phyloP scores from a whole-genome alignment of 2,888 invertebrate species.

The Craniophora ligustri region DNA sequence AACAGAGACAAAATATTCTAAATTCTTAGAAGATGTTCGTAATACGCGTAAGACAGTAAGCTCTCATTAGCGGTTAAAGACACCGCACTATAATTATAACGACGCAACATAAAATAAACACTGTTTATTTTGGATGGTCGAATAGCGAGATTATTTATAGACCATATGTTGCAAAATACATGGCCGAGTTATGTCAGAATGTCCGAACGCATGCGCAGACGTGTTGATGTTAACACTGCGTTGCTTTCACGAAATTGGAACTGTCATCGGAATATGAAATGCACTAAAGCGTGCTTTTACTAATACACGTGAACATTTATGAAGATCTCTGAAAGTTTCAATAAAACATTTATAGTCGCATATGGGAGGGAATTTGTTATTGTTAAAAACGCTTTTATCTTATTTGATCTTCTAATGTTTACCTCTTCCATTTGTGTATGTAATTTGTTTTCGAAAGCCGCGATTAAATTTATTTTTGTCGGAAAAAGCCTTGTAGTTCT shows the following conservation, averaged over 20 bases:
- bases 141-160: constrained; percentile 80
- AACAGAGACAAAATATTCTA: constrained; percentile 42
- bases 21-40: constrained; percentile 54
- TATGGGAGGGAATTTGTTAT: constrained; percentile 3
- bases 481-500: constrained; percentile 35
- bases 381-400: constrained; percentile 11
- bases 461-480: constrained; percentile 43
- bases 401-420: constrained; percentile 27
- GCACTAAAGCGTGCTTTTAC: constrained; percentile 13
- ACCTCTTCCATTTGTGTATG: constrained; percentile 27
- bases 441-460: constrained; percentile 33
- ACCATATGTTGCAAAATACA: constrained; percentile 80
- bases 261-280: constrained; percentile 59
- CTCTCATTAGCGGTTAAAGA: constrained; percentile 86
- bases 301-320: constrained; percentile 2
- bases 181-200: constrained; percentile 86
- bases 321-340: constrained; percentile 24
- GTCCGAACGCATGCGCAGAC: constrained; percentile 58
- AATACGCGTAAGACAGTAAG: constrained; percentile 68
- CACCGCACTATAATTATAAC: constrained; percentile 81
- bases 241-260: constrained; percentile 51
- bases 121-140: constrained; percentile 78
- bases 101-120: constrained; percentile 75
- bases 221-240: constrained; percentile 46
- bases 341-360: constrained; percentile 26